These are phyloP conservation scores for Mus caroli DNA, from an alignment of 2,797 vertebrate genomes.

Conservation along the genomic window DNA sequence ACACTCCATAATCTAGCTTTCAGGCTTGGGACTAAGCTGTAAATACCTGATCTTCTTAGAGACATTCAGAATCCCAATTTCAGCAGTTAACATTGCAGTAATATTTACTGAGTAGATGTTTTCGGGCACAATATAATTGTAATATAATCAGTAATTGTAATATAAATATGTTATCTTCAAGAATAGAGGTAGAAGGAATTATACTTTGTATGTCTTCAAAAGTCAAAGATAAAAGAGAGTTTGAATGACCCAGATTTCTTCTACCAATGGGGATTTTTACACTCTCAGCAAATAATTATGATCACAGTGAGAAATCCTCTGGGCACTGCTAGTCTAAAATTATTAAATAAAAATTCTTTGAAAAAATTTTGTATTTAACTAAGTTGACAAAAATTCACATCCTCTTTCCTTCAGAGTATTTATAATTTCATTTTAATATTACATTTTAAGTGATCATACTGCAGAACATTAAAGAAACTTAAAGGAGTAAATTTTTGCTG, in stretches of 20 bases:
- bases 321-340: not conserved
- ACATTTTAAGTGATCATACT: not conserved
- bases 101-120: not conserved
- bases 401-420: not conserved
- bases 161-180: not conserved
- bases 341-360: not conserved
- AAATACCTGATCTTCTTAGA: accelerated
- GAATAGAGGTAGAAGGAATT: not conserved
- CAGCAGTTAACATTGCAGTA: not conserved
- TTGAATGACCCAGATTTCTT: not conserved
- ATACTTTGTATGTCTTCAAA: not conserved
- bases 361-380: not conserved
- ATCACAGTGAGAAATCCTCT: not conserved
- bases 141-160: not conserved
- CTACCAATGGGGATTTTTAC: not conserved
- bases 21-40: not conserved
- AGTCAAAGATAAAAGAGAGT: not conserved
- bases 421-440: not conserved
- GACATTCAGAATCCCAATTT: not conserved
- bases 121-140: not conserved
- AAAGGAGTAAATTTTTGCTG: not conserved
- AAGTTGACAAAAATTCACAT: not conserved
- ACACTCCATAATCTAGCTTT: accelerated
- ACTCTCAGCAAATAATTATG: not conserved
- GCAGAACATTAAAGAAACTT: not conserved